Base-by-base conservation (phyloP, 1,140 invertebrate genomes). In the Macrobrachium rosenbergii region DNA sequence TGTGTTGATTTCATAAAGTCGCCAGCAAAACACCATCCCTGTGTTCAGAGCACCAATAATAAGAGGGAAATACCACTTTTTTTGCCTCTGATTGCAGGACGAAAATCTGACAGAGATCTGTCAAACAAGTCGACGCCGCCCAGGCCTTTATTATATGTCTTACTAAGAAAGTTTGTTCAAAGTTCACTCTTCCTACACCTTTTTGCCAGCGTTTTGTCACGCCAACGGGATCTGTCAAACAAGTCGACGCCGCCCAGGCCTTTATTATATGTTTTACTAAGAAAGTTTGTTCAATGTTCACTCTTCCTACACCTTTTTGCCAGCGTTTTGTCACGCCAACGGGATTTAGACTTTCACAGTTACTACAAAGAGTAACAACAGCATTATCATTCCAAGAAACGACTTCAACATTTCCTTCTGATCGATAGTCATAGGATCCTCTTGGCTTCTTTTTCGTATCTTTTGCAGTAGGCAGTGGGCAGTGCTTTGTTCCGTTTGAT, bases 361-460 rank as follows among this genome's bases (percentile, higher is more conserved):
- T 52, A 67, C 64, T 67, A 12, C 64, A 67, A 67, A 67, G 64
- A 67, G 23, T 67, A 67, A 67, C 64, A 67, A 52, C 45, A 67
- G 12, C 64, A 67, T 12, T 67, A 67, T 67, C 64, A 67, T 67
- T 67, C 64, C 64, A 23, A 5, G 64, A 6, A 67, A 67, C 23
- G 64, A 67, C 12, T 67, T 67, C 64, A 67, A 67, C 64, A 67
- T 67, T 67, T 67, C 64, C 64, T 67, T 67, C 12, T 67, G 64
- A 67, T 67, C 64, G 64, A 67, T 6, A 67, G 64, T 67, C 64
- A 67, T 67, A 67, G 64, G 64, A 67, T 67, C 64, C 64, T 67
- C 64, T 67, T 67, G 64, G 64, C 64, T 67, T 67, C 64, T 67
- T 67, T 67, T 67, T 67, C 64, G 12, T 67, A 67, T 67, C 3